Evolutionary conservation across 2,797 vertebrate species (phyloP), one percentile per base, ranked within the genome.

Genomic region (Gallinago solitaria): DNA sequence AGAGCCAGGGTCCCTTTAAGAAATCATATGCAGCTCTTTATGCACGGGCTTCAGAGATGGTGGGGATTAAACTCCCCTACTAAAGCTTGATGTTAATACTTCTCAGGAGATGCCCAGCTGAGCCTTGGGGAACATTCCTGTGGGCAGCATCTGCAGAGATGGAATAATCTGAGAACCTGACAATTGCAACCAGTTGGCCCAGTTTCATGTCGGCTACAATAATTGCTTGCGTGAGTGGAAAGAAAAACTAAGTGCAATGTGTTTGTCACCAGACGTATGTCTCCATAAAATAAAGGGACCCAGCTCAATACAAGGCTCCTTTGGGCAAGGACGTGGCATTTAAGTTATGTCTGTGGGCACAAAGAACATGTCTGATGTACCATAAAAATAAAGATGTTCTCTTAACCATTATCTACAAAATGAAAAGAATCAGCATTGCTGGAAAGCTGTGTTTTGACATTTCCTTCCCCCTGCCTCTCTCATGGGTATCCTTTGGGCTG

Each of bases 261-360:
- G 48, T 77, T 93, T 70, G 89, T 74, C 41, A 50, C 4, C 64
- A 79, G 60, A 64, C 7, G 4, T 2, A 48, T 12, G 14, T 67
- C 6, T 81, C 25, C 80, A 3, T 21, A n/a, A 93, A 91, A 87
- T 45, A 48, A 94, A 90, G 43, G 47, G 11, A 33, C 61, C 68
- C 30, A 0, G 30, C 21, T 95, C 64, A 76, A 71, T 35, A 27
- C 64, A 48, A 78, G 37, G 10, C 13, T 93, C 83, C 96, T 94
- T 10, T 51, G 57, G 96, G 88, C 93, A 96, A 96, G 91, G 94
- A 96, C 88, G 5, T 89, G 92, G 90, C 81, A 94, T 96, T 95
- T 64, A 10, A 50, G 25, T 76, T 84, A 51, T 84, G 75, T 63
- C 94, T 90, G 71, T 70, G 88, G 77, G 88, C 92, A 87, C 74